A percentile compares a stretch with the other conserved stretches of the same genome.
Conservation (phyloP, 2,888 invertebrate species). For the Volucella inanis region DNA sequence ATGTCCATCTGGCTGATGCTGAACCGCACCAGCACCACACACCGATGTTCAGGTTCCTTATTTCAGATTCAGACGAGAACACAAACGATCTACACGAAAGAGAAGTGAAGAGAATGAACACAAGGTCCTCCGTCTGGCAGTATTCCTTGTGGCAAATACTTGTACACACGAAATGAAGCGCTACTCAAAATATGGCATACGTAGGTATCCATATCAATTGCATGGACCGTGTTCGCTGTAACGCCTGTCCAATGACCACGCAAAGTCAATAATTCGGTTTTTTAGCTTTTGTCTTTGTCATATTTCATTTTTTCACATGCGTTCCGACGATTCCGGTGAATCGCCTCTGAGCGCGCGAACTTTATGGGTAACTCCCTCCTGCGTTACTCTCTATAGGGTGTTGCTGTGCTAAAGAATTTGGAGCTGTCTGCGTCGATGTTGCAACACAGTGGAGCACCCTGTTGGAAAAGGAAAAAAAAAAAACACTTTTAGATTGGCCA, state of each 20-base stretch:
- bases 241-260: conserved; percentile 75
- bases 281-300: conserved; percentile 73
- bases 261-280: conserved; percentile 75
- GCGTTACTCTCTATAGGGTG: conserved; percentile 64
- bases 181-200: conserved; percentile 70
- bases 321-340: conserved; percentile 73
- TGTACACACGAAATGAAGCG: conserved; percentile 48
- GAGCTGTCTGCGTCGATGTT: conserved; percentile 24
- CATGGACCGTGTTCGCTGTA: conserved; percentile 71
- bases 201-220: conserved; percentile 72
- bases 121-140: conserved; percentile 60
- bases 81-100: conserved; percentile 25
- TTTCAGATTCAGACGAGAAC: conserved; percentile 16
- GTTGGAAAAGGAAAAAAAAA: conserved; percentile 31
- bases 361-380: conserved; percentile 69
- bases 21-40: conserved; percentile 34
- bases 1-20: conserved; percentile 70
- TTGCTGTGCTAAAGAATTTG: conserved; percentile 20
- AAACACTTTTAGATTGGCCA: conserved; percentile 48
- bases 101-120: conserved; percentile 42
- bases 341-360: conserved; percentile 71
- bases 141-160: conserved; percentile 48
- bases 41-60: conserved; percentile 34
- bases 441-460: conserved; percentile 46
- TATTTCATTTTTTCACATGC: conserved; percentile 76